Evolutionary conservation across 2,888 invertebrate genomes (phyloP).

Genomic region (Parnassius mnemosyne): DNA sequence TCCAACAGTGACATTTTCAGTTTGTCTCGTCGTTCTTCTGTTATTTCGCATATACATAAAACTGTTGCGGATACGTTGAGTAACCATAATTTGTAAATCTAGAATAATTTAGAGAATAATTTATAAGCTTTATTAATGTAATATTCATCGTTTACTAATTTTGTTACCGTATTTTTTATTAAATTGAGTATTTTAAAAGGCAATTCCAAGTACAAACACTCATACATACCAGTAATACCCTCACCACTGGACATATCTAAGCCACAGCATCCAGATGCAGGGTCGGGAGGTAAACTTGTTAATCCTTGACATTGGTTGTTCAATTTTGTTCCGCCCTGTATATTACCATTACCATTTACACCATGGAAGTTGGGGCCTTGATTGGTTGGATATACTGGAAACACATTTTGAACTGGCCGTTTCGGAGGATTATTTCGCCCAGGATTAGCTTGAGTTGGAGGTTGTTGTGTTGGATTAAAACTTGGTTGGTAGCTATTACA

Average conservation of each 20-base stretch:
- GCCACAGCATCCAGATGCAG: constrained; percentile 63
- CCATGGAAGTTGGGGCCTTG: neutral
- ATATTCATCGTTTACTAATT: no score
- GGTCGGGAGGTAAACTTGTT: constrained; percentile 55
- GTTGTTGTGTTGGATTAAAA: neutral
- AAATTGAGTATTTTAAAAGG: no score
- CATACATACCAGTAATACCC: constrained; percentile 54
- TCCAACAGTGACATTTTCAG: constrained; percentile 30
- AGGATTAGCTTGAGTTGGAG: neutral
- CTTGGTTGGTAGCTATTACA: constrained; percentile 5
- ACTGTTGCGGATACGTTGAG: constrained; percentile 30
- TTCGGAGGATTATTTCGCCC: neutral
- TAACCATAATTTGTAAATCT: constrained; percentile 37
- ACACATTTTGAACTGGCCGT: neutral
- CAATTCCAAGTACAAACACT: no score
- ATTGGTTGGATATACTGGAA: neutral
- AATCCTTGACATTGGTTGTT: constrained; percentile 45
- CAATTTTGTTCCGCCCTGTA: constrained; percentile 3
- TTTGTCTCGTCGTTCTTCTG: constrained; percentile 27
- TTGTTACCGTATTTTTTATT: no score
- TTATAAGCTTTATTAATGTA: no score
- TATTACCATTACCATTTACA: neutral
- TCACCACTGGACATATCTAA: constrained; percentile 53
- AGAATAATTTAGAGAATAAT: constrained; percentile 19
- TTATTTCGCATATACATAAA: constrained; percentile 12